Evolutionary conservation across 2,888 invertebrate genomes (phyloP).

Genomic region (Nephrotoma flavescens): DNA sequence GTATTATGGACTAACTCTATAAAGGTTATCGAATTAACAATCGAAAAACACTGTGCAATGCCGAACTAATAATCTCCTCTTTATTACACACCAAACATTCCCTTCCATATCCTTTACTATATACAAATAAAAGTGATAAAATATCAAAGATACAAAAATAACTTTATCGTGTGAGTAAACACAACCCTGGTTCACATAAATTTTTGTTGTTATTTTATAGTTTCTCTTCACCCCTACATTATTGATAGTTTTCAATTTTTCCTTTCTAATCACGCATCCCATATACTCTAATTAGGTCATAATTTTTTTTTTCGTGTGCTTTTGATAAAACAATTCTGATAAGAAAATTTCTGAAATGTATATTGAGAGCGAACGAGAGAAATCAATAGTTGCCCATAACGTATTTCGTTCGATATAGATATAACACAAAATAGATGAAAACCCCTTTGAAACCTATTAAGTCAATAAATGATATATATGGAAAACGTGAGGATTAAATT

Average conservation of each 20-base stretch:
- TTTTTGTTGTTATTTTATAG: not conserved
- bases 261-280: not conserved
- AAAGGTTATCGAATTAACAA: no score
- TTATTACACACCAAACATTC: no score
- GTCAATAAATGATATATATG: not conserved
- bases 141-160: not conserved
- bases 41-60: no score
- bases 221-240: not conserved
- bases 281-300: not conserved
- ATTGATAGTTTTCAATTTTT: not conserved
- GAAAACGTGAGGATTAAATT: not conserved
- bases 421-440: not conserved
- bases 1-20: no score
- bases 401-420: not conserved
- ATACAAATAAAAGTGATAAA: not conserved
- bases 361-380: not conserved
- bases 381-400: not conserved
- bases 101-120: not conserved
- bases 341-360: not conserved
- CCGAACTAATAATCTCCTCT: no score
- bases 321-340: not conserved
- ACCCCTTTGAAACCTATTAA: not conserved
- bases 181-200: not conserved
- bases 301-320: not conserved
- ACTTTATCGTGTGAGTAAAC: not conserved